Conservation (phyloP, 23 tunicate species). For the Clavelina lepadiformis region DNA sequence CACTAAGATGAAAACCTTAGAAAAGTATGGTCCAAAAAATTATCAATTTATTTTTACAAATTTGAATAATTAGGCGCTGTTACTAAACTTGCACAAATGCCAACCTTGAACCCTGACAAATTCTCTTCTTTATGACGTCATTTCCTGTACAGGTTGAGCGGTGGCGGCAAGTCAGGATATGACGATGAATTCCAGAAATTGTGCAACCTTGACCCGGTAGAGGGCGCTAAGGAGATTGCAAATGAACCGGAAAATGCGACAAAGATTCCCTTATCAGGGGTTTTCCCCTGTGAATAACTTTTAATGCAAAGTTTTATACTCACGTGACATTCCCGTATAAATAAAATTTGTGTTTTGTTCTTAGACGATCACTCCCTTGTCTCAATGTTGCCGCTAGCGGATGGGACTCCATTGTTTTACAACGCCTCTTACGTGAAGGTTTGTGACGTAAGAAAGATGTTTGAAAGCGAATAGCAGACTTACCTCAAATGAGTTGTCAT, state of each 20-base stretch:
- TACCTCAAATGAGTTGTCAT: no score
- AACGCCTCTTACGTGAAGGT: no score
- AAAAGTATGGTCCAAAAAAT: neutral
- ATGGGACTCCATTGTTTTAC: neutral
- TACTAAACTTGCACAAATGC: no score
- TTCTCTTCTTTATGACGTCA: no score
- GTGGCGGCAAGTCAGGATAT: neutral
- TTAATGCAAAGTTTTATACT: neutral
- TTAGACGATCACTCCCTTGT: conserved; percentile 2
- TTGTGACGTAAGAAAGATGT: no score
- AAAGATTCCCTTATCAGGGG: neutral
- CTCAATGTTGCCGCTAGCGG: neutral
- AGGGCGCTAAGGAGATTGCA: neutral
- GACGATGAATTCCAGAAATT: conserved; percentile 1
- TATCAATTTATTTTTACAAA: no score
- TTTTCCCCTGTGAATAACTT: conserved; percentile 13
- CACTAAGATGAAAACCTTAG: neutral
- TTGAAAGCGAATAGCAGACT: no score
- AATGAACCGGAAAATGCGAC: neutral
- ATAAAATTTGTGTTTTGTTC: neutral
- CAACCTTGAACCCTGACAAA: no score
- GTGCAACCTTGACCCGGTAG: neutral
- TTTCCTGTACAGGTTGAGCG: neutral
- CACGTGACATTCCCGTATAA: neutral
- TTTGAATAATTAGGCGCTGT: no score